phyloP scores from a whole-genome alignment of 1,140 invertebrate genomes.

The Meteorus sp. region DNA sequence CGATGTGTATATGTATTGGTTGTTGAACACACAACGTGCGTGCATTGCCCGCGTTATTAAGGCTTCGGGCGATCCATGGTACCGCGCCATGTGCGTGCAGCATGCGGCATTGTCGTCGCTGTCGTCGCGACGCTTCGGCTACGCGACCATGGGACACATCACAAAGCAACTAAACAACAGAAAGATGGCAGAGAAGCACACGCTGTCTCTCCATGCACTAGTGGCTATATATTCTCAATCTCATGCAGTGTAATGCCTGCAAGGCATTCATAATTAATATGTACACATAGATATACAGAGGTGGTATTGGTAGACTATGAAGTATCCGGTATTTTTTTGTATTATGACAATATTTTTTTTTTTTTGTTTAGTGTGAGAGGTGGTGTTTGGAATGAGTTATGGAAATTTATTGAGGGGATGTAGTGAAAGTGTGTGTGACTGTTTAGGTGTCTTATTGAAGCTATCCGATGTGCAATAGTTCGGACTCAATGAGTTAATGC shows the following conservation, averaged over 20 bases:
- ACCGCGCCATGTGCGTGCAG: slow-evolving; percentile 39
- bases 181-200: too few relatives aligned
- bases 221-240: not conserved
- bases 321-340: too few relatives aligned
- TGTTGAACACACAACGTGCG: slow-evolving; percentile 16
- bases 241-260: not conserved
- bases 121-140: not conserved
- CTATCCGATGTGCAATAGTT: too few relatives aligned
- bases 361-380: too few relatives aligned
- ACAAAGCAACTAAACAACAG: not conserved
- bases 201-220: not conserved
- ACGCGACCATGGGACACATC: not conserved
- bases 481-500: too few relatives aligned
- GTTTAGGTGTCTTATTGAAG: too few relatives aligned
- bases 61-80: slow-evolving; percentile 20
- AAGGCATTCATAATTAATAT: not conserved
- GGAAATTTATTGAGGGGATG: too few relatives aligned
- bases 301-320: too few relatives aligned
- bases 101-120: slow-evolving; percentile 25
- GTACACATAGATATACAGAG: too few relatives aligned
- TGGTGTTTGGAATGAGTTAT: too few relatives aligned
- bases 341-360: too few relatives aligned
- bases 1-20: slow-evolving; percentile 6
- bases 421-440: too few relatives aligned
- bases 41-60: slow-evolving; percentile 25